Percentiles rank a stretch among this genome's conserved stretches.
Evolutionary conservation across 2,797 vertebrate genomes (phyloP).

Genomic region (Fistularia tabacaria): DNA sequence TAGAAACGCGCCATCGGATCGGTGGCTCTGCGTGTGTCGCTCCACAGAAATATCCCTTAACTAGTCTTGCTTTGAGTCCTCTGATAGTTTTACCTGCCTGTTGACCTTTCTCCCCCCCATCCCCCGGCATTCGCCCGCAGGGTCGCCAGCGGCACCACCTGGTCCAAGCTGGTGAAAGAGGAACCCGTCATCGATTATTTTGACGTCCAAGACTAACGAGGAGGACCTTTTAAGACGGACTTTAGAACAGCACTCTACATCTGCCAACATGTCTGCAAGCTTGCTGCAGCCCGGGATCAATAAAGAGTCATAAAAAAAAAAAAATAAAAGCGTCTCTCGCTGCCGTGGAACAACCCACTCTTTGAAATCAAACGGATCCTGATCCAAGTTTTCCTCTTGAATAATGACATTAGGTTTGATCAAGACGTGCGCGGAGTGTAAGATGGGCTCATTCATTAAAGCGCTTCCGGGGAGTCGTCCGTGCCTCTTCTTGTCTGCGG

Average conservation of each 20-base stretch:
- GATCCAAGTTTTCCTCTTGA: no score
- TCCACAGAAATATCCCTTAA: no score
- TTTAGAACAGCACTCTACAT: conserved; percentile 11
- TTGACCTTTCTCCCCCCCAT: not conserved
- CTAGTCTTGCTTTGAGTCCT: no score
- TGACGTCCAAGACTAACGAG: conserved; percentile 89
- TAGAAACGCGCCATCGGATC: no score
- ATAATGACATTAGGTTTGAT: no score
- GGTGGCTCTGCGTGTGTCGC: no score
- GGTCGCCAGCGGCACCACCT: conserved; percentile 66
- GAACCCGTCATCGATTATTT: conserved; percentile 96
- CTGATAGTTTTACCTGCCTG: not conserved
- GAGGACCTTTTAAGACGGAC: conserved; percentile 8
- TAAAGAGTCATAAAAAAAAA: not conserved
- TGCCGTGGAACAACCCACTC: conserved; percentile 1
- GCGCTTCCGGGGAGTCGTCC: no score
- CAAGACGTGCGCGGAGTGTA: no score
- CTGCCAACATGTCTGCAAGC: conserved; percentile 18
- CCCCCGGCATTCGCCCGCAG: conserved; percentile 72
- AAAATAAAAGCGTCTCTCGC: not conserved
- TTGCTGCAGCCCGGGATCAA: no score
- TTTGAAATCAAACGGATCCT: not conserved
- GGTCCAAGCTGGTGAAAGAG: conserved; percentile 84
- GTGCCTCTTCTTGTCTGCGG: no score
- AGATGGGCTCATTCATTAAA: no score